Evolutionary conservation across 2,797 vertebrate genomes (phyloP).

Genomic region (Heteromormyrus szaboi): DNA sequence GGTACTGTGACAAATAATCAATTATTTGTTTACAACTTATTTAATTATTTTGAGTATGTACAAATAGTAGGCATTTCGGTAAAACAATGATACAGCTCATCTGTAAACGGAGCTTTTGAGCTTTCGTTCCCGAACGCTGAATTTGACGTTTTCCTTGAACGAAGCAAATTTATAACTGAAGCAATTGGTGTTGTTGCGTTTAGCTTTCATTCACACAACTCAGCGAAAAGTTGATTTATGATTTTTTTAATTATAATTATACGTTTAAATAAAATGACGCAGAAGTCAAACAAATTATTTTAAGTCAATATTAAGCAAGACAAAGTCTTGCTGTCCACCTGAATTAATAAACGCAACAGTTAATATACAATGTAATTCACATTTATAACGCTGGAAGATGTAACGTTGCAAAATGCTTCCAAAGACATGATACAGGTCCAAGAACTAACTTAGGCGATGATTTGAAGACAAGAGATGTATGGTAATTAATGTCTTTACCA

Average conservation of each 20-base stretch:
- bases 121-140: neutral
- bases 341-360: neutral
- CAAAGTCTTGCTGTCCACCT: neutral
- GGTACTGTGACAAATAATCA: neutral
- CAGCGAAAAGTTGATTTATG: neutral
- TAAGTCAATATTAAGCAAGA: neutral
- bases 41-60: neutral
- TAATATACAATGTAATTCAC: neutral
- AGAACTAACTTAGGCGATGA: neutral
- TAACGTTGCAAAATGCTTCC: neutral
- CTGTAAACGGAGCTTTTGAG: neutral
- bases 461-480: neutral
- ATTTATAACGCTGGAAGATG: neutral
- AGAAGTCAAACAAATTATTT: neutral
- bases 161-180: neutral
- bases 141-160: neutral
- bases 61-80: neutral
- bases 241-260: neutral
- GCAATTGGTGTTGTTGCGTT: neutral
- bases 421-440: neutral
- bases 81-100: neutral
- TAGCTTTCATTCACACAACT: neutral
- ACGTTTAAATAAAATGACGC: neutral
- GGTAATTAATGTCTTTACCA: neutral
- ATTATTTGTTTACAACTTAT: neutral